Percentiles rank a stretch among this genome's conserved stretches.
phyloP scores from a whole-genome alignment of 2,797 vertebrate species.

The Sebastiscus albofasciatus region DNA sequence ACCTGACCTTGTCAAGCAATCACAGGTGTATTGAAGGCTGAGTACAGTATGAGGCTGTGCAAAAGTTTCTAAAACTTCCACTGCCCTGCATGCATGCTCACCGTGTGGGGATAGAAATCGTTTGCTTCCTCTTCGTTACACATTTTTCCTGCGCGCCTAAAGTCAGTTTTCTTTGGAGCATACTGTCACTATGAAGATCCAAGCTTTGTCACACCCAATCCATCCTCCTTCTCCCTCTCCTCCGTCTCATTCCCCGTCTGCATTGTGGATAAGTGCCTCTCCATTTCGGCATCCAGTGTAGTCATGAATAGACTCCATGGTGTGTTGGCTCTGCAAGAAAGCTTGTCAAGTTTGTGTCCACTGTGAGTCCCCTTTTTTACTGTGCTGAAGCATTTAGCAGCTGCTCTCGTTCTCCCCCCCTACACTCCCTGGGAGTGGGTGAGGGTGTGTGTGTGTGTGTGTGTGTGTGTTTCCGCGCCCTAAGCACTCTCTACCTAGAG shows the following conservation, averaged over 20 bases:
- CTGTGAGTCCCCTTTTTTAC: slow-evolving; percentile 47
- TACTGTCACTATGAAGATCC: background rate
- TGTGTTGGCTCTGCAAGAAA: slow-evolving; percentile 65
- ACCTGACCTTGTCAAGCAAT: background rate
- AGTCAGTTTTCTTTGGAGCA: slow-evolving; percentile 8
- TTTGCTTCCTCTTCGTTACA: background rate
- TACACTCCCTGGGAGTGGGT: background rate
- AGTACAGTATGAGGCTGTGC: background rate
- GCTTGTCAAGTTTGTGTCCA: slow-evolving; percentile 56
- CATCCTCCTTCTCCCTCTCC: background rate
- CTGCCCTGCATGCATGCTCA: background rate
- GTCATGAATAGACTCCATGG: slow-evolving; percentile 58
- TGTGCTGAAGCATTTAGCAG: slow-evolving; percentile 52
- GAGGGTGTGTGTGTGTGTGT: slow-evolving; percentile 44
- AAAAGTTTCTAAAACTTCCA: background rate
- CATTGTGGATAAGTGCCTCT: slow-evolving; percentile 51
- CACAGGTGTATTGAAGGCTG: background rate
- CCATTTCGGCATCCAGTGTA: slow-evolving; percentile 47
- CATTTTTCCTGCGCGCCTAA: background rate
- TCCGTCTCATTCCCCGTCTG: background rate
- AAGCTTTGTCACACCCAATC: background rate
- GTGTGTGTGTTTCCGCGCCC: slow-evolving; percentile 51
- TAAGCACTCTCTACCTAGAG: slow-evolving; percentile 73
- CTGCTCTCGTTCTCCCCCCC: slow-evolving; percentile 22
- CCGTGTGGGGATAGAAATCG: background rate